These are phyloP conservation scores for Sardina pilchardus DNA, from an alignment of 2,113 vertebrate species.

Conservation along the genomic window DNA sequence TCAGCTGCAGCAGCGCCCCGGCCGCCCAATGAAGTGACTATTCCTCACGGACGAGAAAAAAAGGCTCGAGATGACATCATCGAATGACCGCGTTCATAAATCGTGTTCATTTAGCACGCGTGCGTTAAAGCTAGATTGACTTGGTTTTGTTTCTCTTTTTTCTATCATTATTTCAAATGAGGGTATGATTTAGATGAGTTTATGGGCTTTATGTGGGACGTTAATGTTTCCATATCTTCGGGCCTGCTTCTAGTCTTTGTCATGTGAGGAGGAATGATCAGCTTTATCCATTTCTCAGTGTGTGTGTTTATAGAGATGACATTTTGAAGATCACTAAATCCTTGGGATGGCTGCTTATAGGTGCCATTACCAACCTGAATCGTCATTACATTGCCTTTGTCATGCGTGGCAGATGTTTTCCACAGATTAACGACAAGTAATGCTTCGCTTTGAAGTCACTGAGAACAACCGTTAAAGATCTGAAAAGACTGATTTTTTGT, in stretches of 20 bases:
- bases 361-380: background rate
- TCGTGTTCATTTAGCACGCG: background rate
- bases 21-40: conserved; percentile 23
- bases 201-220: background rate
- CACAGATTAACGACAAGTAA: background rate
- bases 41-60: conserved; percentile 11
- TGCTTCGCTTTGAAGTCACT: background rate
- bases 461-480: background rate
- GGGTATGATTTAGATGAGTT: background rate
- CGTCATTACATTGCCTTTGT: background rate
- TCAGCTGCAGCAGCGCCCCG: conserved; percentile 27
- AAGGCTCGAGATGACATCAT: conserved; percentile 38
- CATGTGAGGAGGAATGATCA: background rate
- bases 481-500: background rate
- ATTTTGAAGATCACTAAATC: background rate
- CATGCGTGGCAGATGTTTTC: background rate
- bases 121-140: background rate
- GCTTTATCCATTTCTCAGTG: background rate
- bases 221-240: background rate
- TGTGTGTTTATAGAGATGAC: background rate
- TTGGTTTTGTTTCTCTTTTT: background rate
- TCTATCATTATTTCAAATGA: background rate
- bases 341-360: background rate
- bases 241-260: background rate
- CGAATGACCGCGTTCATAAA: conserved; percentile 24